Conservation (phyloP, 2,113 vertebrate species). For the Cepphus grylle region DNA sequence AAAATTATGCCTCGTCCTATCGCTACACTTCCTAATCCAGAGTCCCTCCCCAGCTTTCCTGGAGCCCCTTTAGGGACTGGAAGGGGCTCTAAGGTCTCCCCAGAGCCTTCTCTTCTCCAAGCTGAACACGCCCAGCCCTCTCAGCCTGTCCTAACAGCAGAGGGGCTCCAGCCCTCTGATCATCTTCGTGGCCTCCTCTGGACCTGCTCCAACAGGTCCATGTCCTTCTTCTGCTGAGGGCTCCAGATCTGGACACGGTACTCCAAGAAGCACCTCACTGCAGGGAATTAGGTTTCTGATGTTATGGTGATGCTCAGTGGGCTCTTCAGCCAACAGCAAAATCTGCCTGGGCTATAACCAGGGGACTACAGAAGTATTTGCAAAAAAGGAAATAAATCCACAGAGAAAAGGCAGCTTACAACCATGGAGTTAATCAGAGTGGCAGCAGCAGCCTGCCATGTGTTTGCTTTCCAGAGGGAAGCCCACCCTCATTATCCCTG, state of each 20-base stretch:
- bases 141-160: neutral
- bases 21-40: neutral
- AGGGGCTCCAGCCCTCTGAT: neutral
- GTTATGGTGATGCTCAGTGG: neutral
- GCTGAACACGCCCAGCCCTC: neutral
- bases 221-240: neutral
- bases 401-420: neutral
- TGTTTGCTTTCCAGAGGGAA: neutral
- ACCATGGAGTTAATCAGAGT: too few relatives aligned
- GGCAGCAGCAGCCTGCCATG: neutral
- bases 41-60: neutral
- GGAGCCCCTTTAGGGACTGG: neutral
- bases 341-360: neutral
- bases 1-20: neutral
- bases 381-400: neutral
- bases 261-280: neutral
- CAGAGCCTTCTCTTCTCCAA: neutral
- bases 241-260: neutral
- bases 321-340: neutral
- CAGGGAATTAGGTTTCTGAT: neutral
- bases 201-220: neutral
- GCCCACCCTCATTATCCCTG: neutral
- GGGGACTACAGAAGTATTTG: neutral
- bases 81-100: neutral
- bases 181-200: neutral